Evolutionary conservation across 2,797 vertebrate species (phyloP), one percentile per base, ranked within the genome.

Genomic region (Lacerta bilineata): DNA sequence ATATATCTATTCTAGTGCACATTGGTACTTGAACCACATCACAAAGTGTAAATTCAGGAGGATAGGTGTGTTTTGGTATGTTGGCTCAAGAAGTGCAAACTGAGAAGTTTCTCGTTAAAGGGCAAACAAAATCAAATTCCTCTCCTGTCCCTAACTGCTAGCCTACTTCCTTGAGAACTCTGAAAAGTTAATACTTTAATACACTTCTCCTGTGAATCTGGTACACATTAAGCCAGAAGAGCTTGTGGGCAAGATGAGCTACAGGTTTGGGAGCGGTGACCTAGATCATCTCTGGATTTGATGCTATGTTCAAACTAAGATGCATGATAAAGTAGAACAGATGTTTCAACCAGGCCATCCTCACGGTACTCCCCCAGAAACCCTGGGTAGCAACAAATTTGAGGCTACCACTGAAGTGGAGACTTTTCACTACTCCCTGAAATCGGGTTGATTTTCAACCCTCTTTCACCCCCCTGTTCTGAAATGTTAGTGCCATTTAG

Each of bases 281-380:
- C 83, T 74, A 84, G 33, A 84, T 75, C 71, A 74, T 84, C 83
- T 84, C 69, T 84, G 69, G 69, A 75, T 84, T 74, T 84, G 71
- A 84, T 74, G 83, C 68, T 59, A 74, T 74, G 69, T 74, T 74
- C n/a, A 74, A 74, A 27, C 23, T 74, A 84, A 84, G 71, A 84
- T 59, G 83, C 8, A 69, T 29, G 7, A 74, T 75, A 84, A 84
- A 74, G 69, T 55, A 15, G n/a, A 59, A 74, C 69, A 84, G 46
- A 84, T 84, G 71, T 84, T 74, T 84, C 83, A 39, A 29, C 20
- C 83, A 61, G 83, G n/a, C 25, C 71, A 61, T 74, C 11, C 11
- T 74, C 33, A 39, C 33, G 59, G n/a, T 55, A 46, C 46, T 8
- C 3, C 46, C 17, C 29, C 15, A 79, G 77, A 15, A 55, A 46